Evolutionary conservation across 1,140 invertebrate species (phyloP).

Genomic region (Frieseomelitta varia): DNA sequence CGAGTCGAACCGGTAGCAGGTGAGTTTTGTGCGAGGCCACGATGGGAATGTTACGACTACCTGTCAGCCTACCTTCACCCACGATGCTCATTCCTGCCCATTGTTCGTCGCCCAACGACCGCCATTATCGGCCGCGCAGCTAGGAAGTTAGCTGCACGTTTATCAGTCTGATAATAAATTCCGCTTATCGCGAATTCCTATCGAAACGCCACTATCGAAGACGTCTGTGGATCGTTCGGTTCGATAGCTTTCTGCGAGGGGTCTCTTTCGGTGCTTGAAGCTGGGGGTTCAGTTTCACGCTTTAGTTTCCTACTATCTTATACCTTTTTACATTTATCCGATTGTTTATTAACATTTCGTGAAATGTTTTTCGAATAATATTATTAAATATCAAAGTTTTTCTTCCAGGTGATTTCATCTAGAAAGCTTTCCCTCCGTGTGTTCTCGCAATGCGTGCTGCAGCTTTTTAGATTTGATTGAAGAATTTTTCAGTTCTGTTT

Average conservation of each 20-base stretch:
- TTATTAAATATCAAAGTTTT: too few species aligned
- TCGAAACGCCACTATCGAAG: constrained; percentile 47
- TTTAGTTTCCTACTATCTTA: too few species aligned
- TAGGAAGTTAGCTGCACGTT: constrained; percentile 47
- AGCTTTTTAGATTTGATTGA: too few species aligned
- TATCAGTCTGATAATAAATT: constrained; percentile 55
- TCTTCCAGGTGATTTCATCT: too few species aligned
- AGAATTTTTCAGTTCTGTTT: too few species aligned
- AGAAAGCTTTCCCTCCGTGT: too few species aligned
- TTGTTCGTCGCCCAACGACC: constrained; percentile 61
- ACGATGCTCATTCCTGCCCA: constrained; percentile 58
- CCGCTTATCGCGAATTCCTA: constrained; percentile 57
- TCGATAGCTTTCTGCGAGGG: neutral
- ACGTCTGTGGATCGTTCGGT: constrained; percentile 23
- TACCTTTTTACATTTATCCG: too few species aligned
- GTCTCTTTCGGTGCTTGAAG: neutral
- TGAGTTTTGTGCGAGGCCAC: constrained; percentile 67
- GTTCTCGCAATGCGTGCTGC: too few species aligned
- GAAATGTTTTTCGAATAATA: too few species aligned
- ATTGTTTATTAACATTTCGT: too few species aligned
- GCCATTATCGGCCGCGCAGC: constrained; percentile 41
- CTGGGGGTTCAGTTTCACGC: too few species aligned
- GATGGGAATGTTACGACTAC: constrained; percentile 78
- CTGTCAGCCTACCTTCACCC: constrained; percentile 66
- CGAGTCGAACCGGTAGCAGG: constrained; percentile 75